Evolutionary conservation across 2,888 invertebrate genomes (phyloP), one percentile per base, ranked within the genome.

Genomic region (Flexamia atlantica): DNA sequence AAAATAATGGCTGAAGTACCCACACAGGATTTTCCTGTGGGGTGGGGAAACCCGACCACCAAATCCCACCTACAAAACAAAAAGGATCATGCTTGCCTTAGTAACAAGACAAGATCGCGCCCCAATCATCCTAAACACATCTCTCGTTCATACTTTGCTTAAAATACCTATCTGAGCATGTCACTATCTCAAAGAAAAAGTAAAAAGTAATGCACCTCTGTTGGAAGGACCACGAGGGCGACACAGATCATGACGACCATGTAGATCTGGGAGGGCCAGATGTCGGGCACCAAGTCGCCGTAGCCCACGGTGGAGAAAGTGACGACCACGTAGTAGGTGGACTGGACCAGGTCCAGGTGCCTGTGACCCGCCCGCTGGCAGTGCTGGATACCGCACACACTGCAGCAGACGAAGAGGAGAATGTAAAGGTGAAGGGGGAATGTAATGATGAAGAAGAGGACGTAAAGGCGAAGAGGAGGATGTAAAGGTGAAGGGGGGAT

Each of bases 211-310:
- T n/a, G n/a, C 90, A 98, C 98, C 95, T 99, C 99, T 40, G 98
- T 98, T 14, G 99, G 99, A 87, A 99, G 92, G 57, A 99, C 98
- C 88, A 99, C 97, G 87, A 99, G 94, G 5, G 98, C 98, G 36
- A 98, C 97, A 90, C 97, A 97, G 89, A 99, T 99, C 97, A 99
- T 98, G 89, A 98, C 95, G 89, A 99, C 97, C 97, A 99, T 99
- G 91, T 96, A 99, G 32, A 99, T 93, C 90, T 99, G 98, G 10
- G 98, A 98, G 10, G 98, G 98, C 98, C 99, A 99, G 89, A 98
- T 98, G 91, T 99, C 99, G 17, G 99, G 99, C 86, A 97, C 97
- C 89, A 98, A 96, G 91, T 99, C 99, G 9, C 99, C 99, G 90
- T 98, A 99, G 81, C 99, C 99, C 20, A 99, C 99, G 0, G 99